Conservation (phyloP, 1,140 invertebrate genomes). For the Aphis gossypii region DNA sequence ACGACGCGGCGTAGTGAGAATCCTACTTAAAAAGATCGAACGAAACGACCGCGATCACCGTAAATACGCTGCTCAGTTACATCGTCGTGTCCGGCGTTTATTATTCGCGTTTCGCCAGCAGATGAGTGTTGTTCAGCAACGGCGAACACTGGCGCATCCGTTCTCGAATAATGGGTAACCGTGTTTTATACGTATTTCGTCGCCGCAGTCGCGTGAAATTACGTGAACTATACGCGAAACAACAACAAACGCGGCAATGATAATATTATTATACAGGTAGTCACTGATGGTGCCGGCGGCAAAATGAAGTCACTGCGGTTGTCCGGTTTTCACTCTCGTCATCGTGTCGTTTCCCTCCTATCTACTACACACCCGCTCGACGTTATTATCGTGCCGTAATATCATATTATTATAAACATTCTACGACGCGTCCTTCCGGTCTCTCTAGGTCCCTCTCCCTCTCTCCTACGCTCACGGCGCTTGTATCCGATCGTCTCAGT, state of each 20-base stretch:
- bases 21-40: neutral
- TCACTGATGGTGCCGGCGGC: neutral
- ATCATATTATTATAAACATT: neutral
- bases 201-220: neutral
- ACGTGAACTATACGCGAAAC: neutral
- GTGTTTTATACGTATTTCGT: neutral
- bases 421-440: neutral
- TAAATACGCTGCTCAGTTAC: neutral
- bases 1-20: neutral
- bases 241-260: neutral
- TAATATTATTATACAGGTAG: neutral
- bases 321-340: conserved; percentile 5
- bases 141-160: neutral
- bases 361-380: neutral
- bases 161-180: neutral
- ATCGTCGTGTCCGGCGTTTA: neutral
- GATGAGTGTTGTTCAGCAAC: neutral
- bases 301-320: neutral
- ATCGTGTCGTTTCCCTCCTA: neutral
- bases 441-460: neutral
- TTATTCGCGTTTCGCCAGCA: neutral
- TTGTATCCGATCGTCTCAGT: neutral
- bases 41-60: neutral
- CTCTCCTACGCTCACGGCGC: no score
- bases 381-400: neutral